Percentiles rank a stretch among this genome's conserved stretches.
Evolutionary conservation across 1,140 invertebrate genomes (phyloP).

Genomic region (Penaeus vannamei): DNA sequence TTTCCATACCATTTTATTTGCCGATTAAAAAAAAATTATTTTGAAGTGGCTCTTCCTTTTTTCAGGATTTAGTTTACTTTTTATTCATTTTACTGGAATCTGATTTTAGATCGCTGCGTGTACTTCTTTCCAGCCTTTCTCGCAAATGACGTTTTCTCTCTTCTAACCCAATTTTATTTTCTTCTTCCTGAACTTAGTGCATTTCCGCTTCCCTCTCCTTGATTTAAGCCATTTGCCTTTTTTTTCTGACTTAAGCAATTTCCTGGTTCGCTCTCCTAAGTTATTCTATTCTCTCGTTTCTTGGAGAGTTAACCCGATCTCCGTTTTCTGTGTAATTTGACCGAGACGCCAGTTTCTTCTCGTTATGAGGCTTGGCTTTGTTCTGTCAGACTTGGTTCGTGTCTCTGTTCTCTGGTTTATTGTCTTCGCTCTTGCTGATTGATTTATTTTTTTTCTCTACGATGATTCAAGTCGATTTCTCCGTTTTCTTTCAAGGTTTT

Average conservation of each 20-base stretch:
- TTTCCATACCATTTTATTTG: too few species aligned
- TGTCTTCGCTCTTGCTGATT: too few species aligned
- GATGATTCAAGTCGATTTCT: neutral
- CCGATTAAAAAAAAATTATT: too few species aligned
- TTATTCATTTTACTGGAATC: neutral
- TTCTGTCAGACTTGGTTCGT: too few species aligned
- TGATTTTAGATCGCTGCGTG: neutral
- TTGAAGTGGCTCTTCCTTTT: conserved; percentile 2
- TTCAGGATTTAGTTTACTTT: neutral
- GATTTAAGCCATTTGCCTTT: neutral
- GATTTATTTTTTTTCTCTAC: too few species aligned
- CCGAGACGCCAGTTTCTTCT: too few species aligned
- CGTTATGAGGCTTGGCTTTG: too few species aligned
- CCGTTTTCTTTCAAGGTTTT: neutral
- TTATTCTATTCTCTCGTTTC: conserved; percentile 1
- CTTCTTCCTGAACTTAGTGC: neutral
- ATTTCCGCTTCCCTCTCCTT: neutral
- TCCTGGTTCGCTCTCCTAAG: neutral
- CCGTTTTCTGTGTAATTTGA: too few species aligned
- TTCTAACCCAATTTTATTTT: neutral
- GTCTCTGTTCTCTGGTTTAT: too few species aligned
- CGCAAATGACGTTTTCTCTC: neutral
- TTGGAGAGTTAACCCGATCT: too few species aligned
- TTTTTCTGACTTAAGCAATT: neutral
- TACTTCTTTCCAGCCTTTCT: conserved; percentile 6